Percentiles rank a stretch among this genome's conserved stretches.
These are phyloP conservation scores for Caerostris extrusa DNA, from an alignment of 1,140 invertebrate genomes.

Conservation along the genomic window DNA sequence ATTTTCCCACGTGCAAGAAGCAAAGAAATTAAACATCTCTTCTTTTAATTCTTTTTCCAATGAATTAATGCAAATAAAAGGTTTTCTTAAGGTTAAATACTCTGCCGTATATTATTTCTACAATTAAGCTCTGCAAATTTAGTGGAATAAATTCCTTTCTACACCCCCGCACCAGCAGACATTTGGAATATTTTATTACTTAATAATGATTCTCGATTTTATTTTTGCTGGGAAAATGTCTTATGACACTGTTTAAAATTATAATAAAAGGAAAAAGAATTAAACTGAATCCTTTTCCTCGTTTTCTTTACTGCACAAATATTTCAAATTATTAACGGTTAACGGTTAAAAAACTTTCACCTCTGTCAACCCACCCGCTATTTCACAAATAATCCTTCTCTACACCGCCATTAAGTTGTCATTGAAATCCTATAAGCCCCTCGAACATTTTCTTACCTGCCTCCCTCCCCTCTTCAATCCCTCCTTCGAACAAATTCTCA, in stretches of 20 bases:
- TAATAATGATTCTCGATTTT: slow-evolving; percentile 14
- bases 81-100: slow-evolving; percentile 6
- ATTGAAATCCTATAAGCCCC: slow-evolving; percentile 50
- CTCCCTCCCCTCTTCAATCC: background rate
- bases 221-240: background rate
- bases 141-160: background rate
- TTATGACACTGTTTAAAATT: background rate
- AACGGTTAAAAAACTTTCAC: slow-evolving; percentile 12
- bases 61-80: slow-evolving; percentile 13
- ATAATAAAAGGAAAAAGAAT: background rate
- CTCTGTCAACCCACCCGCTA: background rate
- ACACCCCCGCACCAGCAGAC: background rate
- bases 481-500: background rate
- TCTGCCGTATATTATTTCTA: background rate
- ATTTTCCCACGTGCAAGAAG: background rate
- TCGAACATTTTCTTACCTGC: slow-evolving; percentile 6
- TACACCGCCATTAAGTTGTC: slow-evolving; percentile 46
- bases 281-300: slow-evolving; percentile 24
- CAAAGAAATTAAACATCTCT: too few relatives aligned
- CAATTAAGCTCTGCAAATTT: slow-evolving; percentile 11
- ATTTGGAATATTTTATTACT: slow-evolving; percentile 9
- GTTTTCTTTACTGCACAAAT: slow-evolving; percentile 6
- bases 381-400: slow-evolving; percentile 3
- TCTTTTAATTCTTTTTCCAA: background rate
- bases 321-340: slow-evolving; percentile 55